A percentile compares a stretch with the other conserved stretches of the same genome.
Conservation (phyloP, 2,888 invertebrate species). For the Petrolisthes cinctipes region DNA sequence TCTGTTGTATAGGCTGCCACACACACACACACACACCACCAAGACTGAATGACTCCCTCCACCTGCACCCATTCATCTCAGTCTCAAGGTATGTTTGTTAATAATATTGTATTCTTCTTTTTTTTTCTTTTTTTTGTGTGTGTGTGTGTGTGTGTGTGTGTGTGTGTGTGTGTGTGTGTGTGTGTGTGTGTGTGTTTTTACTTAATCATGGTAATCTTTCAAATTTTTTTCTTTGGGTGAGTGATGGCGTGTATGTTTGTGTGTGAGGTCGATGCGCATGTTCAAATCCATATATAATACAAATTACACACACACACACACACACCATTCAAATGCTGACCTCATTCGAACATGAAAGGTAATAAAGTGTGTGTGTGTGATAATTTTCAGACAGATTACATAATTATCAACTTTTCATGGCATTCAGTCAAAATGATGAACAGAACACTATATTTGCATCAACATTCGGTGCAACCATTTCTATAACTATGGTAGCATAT, state of each 20-base stretch:
- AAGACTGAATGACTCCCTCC: too few species aligned
- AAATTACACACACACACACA: background rate
- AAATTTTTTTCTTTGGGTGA: background rate
- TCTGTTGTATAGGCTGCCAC: too few species aligned
- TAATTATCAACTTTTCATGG: background rate
- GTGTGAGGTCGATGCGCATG: background rate
- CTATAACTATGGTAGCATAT: background rate
- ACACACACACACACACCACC: background rate
- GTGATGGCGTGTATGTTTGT: background rate
- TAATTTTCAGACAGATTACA: background rate
- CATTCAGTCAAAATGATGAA: background rate
- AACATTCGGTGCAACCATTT: background rate
- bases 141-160: conserved; percentile 24
- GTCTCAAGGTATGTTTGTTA: too few species aligned
- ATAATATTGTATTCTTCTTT: background rate
- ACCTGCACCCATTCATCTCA: too few species aligned
- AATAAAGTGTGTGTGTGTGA: background rate
- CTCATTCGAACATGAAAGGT: background rate
- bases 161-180: conserved; percentile 11
- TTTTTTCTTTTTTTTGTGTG: background rate
- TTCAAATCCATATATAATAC: conserved; percentile 12
- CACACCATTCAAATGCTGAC: background rate
- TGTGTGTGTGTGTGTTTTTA: conserved; percentile 10
- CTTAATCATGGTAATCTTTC: too few species aligned
- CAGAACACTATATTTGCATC: background rate